Evolutionary conservation across 2,797 vertebrate genomes (phyloP).

Genomic region (Telmatherina bonti): DNA sequence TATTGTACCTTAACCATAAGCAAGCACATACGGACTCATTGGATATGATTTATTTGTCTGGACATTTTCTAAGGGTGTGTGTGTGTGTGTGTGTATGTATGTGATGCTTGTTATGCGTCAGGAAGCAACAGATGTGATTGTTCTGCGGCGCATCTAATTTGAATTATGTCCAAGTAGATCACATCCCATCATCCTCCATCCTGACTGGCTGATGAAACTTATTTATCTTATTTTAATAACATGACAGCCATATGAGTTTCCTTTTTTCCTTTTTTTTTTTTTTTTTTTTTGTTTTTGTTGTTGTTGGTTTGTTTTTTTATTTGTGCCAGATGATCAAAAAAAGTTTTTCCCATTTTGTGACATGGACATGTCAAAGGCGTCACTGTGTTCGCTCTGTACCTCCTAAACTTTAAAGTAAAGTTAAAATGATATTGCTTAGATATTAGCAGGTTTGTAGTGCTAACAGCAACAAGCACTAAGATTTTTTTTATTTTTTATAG

Average conservation of each 20-base stretch:
- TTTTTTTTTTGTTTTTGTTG: too few species aligned
- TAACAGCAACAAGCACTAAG: slow-evolving; percentile 40
- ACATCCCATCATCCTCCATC: slow-evolving; percentile 19
- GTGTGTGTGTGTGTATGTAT: background rate
- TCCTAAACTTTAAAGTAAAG: slow-evolving; percentile 2
- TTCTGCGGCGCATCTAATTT: slow-evolving; percentile 8
- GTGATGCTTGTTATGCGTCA: slow-evolving; percentile 34
- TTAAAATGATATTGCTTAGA: slow-evolving; percentile 31
- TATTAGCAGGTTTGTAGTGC: slow-evolving; percentile 46
- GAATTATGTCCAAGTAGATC: slow-evolving; percentile 8
- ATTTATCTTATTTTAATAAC: slow-evolving; percentile 58
- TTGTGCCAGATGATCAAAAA: slow-evolving; percentile 75
- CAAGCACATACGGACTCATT: slow-evolving; percentile 32
- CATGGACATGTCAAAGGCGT: slow-evolving; percentile 24
- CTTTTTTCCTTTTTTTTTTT: slow-evolving; percentile 29
- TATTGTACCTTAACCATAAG: slow-evolving; percentile 64
- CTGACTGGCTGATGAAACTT: slow-evolving; percentile 34
- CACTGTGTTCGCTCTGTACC: slow-evolving; percentile 37
- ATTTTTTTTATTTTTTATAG: slow-evolving; percentile 35
- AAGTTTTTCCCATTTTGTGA: slow-evolving; percentile 27
- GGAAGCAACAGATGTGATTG: slow-evolving; percentile 18
- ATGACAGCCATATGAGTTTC: slow-evolving; percentile 44
- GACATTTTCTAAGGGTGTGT: background rate
- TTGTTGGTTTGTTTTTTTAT: slow-evolving; percentile 36
- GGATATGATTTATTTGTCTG: slow-evolving; percentile 34